phyloP scores from a whole-genome alignment of 2,888 invertebrate genomes.

The Brachycybe producta region DNA sequence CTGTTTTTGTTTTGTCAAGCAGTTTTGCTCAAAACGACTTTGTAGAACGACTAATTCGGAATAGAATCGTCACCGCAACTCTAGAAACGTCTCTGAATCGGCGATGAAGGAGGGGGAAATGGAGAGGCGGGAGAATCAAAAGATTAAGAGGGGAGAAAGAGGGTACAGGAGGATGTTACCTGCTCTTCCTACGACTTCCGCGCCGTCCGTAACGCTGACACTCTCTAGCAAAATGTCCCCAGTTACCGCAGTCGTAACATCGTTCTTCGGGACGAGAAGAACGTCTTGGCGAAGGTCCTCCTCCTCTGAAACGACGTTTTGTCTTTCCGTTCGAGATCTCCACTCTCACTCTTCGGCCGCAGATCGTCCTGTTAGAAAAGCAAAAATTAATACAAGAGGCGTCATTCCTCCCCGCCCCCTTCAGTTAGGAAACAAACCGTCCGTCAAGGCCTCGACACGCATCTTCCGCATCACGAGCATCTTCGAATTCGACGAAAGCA shows the following conservation, averaged over 20 bases:
- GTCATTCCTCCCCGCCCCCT: too few relatives aligned
- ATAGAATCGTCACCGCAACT: too few relatives aligned
- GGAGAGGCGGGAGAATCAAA: too few relatives aligned
- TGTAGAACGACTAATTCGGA: too few relatives aligned
- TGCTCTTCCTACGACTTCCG: conserved; percentile 17
- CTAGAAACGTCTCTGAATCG: too few relatives aligned
- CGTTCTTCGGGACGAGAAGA: conserved; percentile 81
- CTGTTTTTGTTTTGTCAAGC: too few relatives aligned
- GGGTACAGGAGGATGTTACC: too few relatives aligned
- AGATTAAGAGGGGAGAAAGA: too few relatives aligned
- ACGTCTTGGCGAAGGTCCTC: conserved; percentile 37
- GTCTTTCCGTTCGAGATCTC: conserved; percentile 79
- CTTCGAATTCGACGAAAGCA: conserved; percentile 23
- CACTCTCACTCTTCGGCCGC: conserved; percentile 77
- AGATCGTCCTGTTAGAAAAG: conserved; percentile 41
- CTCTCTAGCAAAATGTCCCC: conserved; percentile 86
- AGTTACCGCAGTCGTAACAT: conserved; percentile 87
- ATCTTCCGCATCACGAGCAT: conserved; percentile 41
- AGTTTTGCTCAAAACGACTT: too few relatives aligned
- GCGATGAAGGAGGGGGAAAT: too few relatives aligned
- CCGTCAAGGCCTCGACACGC: conserved; percentile 69
- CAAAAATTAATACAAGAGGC: neutral
- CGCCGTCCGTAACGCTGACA: conserved; percentile 38
- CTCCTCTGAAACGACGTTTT: conserved; percentile 25
- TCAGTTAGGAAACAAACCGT: too few relatives aligned